A percentile compares a stretch with the other conserved stretches of the same genome.
These are phyloP conservation scores for Plutomurus gul DNA, from an alignment of 1,140 invertebrate species.

Conservation along the genomic window DNA sequence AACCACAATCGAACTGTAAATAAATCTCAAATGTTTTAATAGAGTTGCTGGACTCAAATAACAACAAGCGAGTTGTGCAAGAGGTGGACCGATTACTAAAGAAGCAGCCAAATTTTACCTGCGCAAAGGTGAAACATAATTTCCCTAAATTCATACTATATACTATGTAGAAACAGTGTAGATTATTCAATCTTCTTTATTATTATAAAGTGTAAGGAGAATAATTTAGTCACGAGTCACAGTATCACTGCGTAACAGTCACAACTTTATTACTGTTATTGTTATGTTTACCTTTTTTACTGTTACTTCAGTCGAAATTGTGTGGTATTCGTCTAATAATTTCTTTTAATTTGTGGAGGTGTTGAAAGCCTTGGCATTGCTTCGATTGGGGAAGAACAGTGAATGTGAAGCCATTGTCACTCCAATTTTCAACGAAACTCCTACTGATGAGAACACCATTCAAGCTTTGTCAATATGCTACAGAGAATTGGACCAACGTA, in stretches of 20 bases:
- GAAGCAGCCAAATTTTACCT: conserved; percentile 85
- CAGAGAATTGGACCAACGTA: conserved; percentile 73
- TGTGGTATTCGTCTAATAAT: neutral
- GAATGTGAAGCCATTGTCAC: conserved; percentile 78
- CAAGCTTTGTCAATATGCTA: conserved; percentile 97
- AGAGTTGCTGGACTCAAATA: conserved; percentile 94
- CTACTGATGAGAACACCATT: conserved; percentile 87
- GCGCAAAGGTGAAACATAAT: conserved; percentile 72
- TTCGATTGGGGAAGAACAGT: conserved; percentile 78
- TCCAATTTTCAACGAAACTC: conserved; percentile 76
- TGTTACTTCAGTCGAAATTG: neutral
- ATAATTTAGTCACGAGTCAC: too few relatives aligned
- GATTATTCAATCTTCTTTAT: too few relatives aligned
- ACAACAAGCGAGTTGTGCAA: conserved; percentile 96
- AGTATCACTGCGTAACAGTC: too few relatives aligned
- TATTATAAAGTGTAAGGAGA: too few relatives aligned
- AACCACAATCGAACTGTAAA: neutral
- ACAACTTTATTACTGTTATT: too few relatives aligned
- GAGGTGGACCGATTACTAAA: conserved; percentile 94
- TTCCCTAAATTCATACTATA: too few relatives aligned
- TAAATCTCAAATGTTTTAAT: conserved; percentile 50
- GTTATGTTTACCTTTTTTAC: too few relatives aligned
- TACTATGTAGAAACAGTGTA: too few relatives aligned
- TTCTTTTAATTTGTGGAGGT: conserved; percentile 57
- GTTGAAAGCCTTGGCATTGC: conserved; percentile 84